These are phyloP conservation scores for Orchestia grillus DNA, from an alignment of 1,140 invertebrate genomes.

Conservation along the genomic window DNA sequence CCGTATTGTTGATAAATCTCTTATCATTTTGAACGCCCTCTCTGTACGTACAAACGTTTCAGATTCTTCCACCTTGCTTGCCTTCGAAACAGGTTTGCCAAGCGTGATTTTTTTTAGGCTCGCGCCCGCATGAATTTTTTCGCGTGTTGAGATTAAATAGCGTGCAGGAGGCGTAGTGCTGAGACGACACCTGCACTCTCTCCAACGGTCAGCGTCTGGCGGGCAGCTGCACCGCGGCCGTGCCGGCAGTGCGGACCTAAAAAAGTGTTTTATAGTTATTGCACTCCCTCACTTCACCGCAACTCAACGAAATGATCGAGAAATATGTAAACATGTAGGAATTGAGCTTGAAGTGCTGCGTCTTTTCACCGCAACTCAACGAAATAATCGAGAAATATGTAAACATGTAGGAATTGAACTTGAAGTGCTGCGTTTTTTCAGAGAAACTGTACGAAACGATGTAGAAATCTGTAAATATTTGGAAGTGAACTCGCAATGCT, in stretches of 20 bases:
- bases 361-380: neutral
- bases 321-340: neutral
- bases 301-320: neutral
- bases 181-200: neutral
- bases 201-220: neutral
- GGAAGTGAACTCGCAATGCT: too few relatives aligned
- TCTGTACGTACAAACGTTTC: neutral
- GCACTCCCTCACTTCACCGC: neutral
- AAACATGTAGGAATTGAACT: neutral
- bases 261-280: neutral
- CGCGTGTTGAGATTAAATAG: neutral
- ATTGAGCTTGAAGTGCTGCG: neutral
- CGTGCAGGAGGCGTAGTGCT: neutral
- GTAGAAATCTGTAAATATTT: too few relatives aligned
- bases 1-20: neutral
- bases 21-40: too few relatives aligned
- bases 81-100: neutral
- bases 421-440: too few relatives aligned
- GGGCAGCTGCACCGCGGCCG: neutral
- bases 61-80: neutral
- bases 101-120: neutral
- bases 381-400: neutral
- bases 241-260: neutral
- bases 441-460: too few relatives aligned
- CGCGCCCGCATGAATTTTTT: neutral